phyloP scores from a whole-genome alignment of 1,140 invertebrate genomes.

The Drosophila murphyi region DNA sequence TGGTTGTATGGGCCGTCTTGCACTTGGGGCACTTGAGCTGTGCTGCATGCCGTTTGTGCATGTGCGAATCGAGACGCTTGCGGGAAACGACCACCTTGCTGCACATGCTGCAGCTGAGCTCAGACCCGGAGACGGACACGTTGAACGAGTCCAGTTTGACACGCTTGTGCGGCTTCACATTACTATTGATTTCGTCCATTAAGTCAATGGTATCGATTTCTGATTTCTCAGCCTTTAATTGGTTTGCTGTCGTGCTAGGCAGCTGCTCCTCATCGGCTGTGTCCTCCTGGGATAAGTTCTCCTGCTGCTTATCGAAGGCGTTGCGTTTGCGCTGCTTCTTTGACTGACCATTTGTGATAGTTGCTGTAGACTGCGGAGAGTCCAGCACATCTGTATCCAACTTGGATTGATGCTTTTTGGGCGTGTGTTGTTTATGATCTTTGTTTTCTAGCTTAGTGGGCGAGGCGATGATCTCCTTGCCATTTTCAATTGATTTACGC shows the following conservation, averaged over 20 bases:
- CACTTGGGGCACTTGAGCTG: constrained; percentile 38
- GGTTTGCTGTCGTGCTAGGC: neutral
- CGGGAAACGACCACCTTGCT: constrained; percentile 31
- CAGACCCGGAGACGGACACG: constrained; percentile 1
- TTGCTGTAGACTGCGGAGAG: neutral
- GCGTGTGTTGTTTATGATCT: neutral
- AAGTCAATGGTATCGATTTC: constrained; percentile 17
- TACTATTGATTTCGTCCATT: constrained; percentile 46
- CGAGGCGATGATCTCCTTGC: neutral
- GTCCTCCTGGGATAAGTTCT: neutral
- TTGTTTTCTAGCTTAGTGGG: neutral
- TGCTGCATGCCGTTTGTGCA: constrained; percentile 48
- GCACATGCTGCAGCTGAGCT: constrained; percentile 53
- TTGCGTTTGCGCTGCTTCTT: constrained; percentile 31
- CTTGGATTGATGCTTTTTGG: neutral
- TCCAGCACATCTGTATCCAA: neutral
- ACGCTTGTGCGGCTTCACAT: constrained; percentile 61
- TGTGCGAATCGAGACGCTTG: constrained; percentile 54
- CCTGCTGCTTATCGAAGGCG: neutral
- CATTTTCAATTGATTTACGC: neutral
- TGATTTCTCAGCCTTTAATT: neutral
- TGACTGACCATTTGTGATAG: neutral
- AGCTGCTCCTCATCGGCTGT: neutral
- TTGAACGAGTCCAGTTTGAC: constrained; percentile 21
- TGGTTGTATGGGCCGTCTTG: neutral